Percentiles rank a stretch among this genome's conserved stretches.
phyloP scores from a whole-genome alignment of 2,797 vertebrate species.

The Acanthurus leucopareius region DNA sequence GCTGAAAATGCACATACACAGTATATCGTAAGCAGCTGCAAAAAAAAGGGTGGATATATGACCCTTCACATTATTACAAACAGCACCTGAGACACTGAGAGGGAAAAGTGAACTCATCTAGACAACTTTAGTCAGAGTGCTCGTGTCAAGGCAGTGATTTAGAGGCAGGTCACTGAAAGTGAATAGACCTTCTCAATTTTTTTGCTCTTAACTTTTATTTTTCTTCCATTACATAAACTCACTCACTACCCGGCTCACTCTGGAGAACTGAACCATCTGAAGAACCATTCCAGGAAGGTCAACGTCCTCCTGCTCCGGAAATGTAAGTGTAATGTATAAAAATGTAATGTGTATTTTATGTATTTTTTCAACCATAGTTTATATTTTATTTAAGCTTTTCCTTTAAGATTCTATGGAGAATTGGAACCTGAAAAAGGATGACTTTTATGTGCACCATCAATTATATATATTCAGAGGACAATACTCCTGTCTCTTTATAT shows the following conservation, averaged over 20 bases:
- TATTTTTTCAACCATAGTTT: too few relatives aligned
- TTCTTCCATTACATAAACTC: constrained; percentile 2
- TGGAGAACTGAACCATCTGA: constrained; percentile 5
- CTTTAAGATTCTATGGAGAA: neutral
- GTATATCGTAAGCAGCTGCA: constrained; percentile 7
- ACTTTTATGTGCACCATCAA: too few relatives aligned
- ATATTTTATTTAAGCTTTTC: neutral
- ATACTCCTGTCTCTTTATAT: too few relatives aligned
- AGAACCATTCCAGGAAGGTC: constrained; percentile 14
- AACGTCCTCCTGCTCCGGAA: neutral
- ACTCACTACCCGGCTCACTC: neutral
- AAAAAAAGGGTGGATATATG: neutral
- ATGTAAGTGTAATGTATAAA: neutral
- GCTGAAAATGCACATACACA: constrained; percentile 29
- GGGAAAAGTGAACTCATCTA: constrained; percentile 42
- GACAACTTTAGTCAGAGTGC: constrained; percentile 38
- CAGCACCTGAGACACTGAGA: constrained; percentile 15
- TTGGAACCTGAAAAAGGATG: too few relatives aligned
- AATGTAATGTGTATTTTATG: too few relatives aligned
- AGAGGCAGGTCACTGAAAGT: constrained; percentile 47
- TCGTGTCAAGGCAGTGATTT: constrained; percentile 49
- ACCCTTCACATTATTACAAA: constrained; percentile 15
- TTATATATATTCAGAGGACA: too few relatives aligned
- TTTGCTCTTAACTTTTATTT: constrained; percentile 41
- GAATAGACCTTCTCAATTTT: constrained; percentile 41